Base-by-base conservation (phyloP, 2,888 invertebrate species). In the Nemotelus pantherinus region DNA sequence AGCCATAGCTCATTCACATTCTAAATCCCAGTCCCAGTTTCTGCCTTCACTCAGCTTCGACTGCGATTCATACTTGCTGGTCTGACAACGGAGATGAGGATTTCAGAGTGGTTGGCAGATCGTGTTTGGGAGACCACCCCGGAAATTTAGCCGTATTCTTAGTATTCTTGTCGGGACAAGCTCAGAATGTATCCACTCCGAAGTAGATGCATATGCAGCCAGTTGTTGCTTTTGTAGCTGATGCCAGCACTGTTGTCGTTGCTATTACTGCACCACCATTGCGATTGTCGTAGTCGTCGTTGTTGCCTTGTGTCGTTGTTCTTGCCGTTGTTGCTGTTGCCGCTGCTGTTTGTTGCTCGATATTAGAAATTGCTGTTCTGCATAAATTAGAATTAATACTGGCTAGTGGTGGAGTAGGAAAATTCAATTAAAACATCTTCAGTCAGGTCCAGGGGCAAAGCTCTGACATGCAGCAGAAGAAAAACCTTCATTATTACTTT, bases 341-440 rank as follows among this genome's bases (percentile, higher is more conserved):
- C 44, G 70, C 43, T 77, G 77, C 43, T 77, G 67, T 68, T 77
- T 78, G 78, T 80, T 77, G 77, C 75, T 77, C 80, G 77, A 80
- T 80, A 78, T 80, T 80, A 78, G 78, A 80, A 80, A 78, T 79
- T 80, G 78, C 78, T 78, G 80, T 80, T 78, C 76, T 76, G 80
- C 80, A 80, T 80, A 80, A 80, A 80, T 80, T 80, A 80, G 80
- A 80, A 80, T 80, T 80, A 80, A 80, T 80, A 77, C 65, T 71
- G 63, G 48, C 70, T 74, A 75, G 60, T 74, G 77, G 77, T 71
- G 58, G 78, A 78, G 78, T 77, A 55, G 78, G 77, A 78, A 78
- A 78, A 80, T 80, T 80, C 77, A 80, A 80, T 77, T 80, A 80
- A 79, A 80, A 77, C 78, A 78, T 78, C 77, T 79, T 79, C 74